Evolutionary conservation across 2,888 invertebrate species (phyloP).

Genomic region (Ecliptopera silaceata): DNA sequence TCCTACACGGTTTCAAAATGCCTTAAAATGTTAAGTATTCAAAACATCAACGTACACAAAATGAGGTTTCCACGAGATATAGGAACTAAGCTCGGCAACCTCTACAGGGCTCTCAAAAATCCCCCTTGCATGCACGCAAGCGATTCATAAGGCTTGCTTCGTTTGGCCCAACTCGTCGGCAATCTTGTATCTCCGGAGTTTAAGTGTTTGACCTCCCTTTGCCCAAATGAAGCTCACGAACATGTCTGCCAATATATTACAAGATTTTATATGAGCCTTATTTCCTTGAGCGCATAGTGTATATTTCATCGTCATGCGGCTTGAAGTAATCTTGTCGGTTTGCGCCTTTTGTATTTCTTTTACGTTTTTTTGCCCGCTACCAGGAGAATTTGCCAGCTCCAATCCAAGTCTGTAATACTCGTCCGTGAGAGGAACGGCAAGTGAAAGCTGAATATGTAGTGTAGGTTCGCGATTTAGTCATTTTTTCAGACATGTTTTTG

Average conservation of each 20-base stretch:
- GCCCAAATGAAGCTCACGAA: slow-evolving; percentile 75
- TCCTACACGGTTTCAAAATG: slow-evolving; percentile 10
- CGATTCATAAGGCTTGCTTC: slow-evolving; percentile 75
- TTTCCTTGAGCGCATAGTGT: slow-evolving; percentile 45
- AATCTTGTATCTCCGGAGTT: slow-evolving; percentile 77
- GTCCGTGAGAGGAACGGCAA: slow-evolving; percentile 53
- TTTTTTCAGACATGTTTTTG: slow-evolving; percentile 42
- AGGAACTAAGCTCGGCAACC: slow-evolving; percentile 46
- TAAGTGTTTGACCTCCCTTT: slow-evolving; percentile 78
- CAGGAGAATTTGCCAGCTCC: slow-evolving; percentile 70
- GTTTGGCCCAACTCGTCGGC: slow-evolving; percentile 74
- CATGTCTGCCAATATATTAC: slow-evolving; percentile 56
- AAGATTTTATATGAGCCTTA: slow-evolving; percentile 49
- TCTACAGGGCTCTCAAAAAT: slow-evolving; percentile 53
- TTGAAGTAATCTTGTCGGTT: slow-evolving; percentile 51
- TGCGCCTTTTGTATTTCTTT: slow-evolving; percentile 74
- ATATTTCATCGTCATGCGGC: slow-evolving; percentile 43
- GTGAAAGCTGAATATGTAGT: slow-evolving; percentile 47
- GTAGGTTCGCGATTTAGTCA: slow-evolving; percentile 44
- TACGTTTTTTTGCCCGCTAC: slow-evolving; percentile 62
- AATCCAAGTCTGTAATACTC: slow-evolving; percentile 64
- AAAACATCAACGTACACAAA: slow-evolving; percentile 22
- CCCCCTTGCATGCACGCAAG: slow-evolving; percentile 65
- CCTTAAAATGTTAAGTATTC: slow-evolving; percentile 4
- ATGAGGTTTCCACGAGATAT: slow-evolving; percentile 37